Conservation (phyloP, 1,140 invertebrate species). For the Helicoverpa zea region DNA sequence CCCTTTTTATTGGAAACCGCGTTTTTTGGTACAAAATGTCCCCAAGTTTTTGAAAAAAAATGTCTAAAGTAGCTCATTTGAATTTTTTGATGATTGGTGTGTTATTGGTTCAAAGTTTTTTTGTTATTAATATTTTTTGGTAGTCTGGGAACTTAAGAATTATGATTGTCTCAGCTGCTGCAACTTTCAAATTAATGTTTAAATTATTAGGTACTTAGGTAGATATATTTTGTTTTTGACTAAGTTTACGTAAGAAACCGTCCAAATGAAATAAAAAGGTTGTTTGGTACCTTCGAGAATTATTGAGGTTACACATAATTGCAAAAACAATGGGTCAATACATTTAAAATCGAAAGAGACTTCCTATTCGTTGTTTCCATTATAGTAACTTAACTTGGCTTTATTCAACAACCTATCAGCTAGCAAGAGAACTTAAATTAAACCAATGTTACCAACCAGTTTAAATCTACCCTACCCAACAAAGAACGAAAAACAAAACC, state of each 20-base stretch:
- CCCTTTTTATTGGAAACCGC: constrained; percentile 17
- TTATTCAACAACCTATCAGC: too few species aligned
- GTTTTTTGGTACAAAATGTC: constrained; percentile 8
- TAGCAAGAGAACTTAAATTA: not conserved
- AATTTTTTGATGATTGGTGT: constrained; percentile 5
- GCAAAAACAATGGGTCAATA: too few species aligned
- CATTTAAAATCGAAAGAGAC: too few species aligned
- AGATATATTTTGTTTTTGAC: too few species aligned
- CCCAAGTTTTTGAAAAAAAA: not conserved
- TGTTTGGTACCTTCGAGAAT: too few species aligned
- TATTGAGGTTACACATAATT: too few species aligned
- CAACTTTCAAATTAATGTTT: not conserved
- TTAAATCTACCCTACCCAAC: not conserved
- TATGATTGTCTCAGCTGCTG: not conserved
- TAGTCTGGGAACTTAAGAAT: constrained; percentile 4
- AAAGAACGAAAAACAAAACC: constrained; percentile 8
- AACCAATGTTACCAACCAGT: not conserved
- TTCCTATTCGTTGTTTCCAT: too few species aligned
- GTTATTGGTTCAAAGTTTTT: constrained; percentile 8
- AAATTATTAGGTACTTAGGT: too few species aligned
- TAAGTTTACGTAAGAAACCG: too few species aligned
- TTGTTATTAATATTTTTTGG: not conserved
- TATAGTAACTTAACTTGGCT: too few species aligned
- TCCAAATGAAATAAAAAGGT: too few species aligned
- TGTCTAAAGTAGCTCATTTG: not conserved